phyloP scores from a whole-genome alignment of 2,113 vertebrate species.

The Chelonoidis abingdonii region DNA sequence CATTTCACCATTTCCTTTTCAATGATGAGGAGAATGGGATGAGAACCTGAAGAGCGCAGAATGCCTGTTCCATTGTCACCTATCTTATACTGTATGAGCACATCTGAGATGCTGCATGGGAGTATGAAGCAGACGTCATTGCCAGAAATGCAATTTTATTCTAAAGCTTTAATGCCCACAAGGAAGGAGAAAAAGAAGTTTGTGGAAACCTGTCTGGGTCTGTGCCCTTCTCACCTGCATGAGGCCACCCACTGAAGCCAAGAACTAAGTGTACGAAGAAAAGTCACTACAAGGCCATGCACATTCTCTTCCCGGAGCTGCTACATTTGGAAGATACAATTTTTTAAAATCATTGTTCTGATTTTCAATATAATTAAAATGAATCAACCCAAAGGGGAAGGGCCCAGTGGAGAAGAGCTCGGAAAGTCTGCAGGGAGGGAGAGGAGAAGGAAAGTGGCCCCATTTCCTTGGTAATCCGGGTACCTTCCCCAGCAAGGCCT shows the following conservation, averaged over 20 bases:
- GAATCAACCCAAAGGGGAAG: conserved; percentile 23
- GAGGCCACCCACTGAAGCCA: not conserved
- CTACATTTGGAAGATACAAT: not conserved
- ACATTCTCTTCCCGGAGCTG: not conserved
- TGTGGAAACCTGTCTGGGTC: not conserved
- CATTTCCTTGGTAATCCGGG: not conserved
- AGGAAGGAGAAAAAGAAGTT: not conserved
- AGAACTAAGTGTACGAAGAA: not conserved
- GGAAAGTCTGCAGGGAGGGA: not conserved
- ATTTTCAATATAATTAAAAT: conserved; percentile 15
- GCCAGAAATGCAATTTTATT: conserved; percentile 49
- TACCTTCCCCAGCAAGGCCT: not conserved
- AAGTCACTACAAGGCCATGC: not conserved
- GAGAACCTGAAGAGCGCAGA: too few species aligned
- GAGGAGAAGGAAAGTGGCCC: not conserved
- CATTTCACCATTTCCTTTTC: too few species aligned
- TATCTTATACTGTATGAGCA: not conserved
- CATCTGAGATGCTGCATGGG: not conserved
- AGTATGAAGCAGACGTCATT: not conserved
- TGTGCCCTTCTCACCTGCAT: not conserved
- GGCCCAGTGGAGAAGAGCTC: not conserved
- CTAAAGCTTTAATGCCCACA: conserved; percentile 7
- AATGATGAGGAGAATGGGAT: too few species aligned
- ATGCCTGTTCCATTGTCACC: too few species aligned
- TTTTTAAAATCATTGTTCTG: conserved; percentile 7